These are phyloP conservation scores for Donacobius atricapilla DNA, from an alignment of 2,113 vertebrate genomes.

Conservation along the genomic window DNA sequence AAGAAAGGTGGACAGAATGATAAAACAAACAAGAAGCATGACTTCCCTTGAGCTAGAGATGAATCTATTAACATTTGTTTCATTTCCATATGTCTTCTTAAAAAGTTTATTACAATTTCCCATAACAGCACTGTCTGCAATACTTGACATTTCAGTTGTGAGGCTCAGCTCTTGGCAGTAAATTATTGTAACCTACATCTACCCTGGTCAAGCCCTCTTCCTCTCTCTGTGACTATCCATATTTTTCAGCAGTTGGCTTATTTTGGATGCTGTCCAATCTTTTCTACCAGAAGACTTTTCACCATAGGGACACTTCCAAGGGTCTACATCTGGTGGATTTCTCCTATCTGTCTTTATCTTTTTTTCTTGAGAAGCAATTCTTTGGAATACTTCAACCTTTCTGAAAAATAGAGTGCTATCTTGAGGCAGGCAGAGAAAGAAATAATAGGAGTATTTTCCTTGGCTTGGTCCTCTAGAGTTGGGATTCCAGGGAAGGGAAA, in stretches of 20 bases:
- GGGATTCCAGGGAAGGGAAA: neutral
- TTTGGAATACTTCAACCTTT: neutral
- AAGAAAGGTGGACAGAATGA: neutral
- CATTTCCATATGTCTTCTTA: constrained; percentile 33
- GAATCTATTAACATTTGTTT: constrained; percentile 60
- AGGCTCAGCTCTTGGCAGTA: neutral
- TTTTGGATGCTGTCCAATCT: constrained; percentile 10
- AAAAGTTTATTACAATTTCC: constrained; percentile 7
- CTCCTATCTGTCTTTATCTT: neutral
- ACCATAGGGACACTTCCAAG: neutral
- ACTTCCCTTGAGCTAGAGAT: neutral
- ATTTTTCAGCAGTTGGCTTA: neutral
- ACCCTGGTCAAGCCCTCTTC: neutral
- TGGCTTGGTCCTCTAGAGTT: neutral
- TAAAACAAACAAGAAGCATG: neutral
- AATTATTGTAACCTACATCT: neutral
- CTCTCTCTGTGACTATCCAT: neutral
- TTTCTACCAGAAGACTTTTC: neutral
- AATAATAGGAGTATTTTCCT: neutral
- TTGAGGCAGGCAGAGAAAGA: neutral
- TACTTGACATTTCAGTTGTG: constrained; percentile 40
- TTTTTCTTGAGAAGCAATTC: neutral
- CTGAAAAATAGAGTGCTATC: neutral
- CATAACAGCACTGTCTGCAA: neutral
- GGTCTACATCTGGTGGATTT: neutral